Evolutionary conservation across 2,113 vertebrate genomes (phyloP), one percentile per base, ranked within the genome.

Genomic region (Apodemus speciosus): DNA sequence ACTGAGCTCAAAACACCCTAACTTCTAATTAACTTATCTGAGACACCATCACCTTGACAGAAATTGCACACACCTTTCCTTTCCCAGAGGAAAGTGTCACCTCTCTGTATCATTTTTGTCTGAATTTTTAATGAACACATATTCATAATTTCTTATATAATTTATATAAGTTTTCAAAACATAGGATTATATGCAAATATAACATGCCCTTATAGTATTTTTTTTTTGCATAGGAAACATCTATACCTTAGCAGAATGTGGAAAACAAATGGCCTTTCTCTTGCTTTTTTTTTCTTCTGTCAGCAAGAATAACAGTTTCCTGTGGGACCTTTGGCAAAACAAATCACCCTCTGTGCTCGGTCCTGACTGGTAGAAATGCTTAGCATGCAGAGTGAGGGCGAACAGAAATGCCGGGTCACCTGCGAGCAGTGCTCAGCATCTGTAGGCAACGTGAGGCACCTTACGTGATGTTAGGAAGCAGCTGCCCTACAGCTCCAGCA

Each of bases 241-340:
- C 89, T 92, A 79, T 51, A 88, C 60, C 60, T 90, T 85, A 93
- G 51, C 76, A 94, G 86, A 90, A 88, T 40, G 27, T 46, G 84
- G 30, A 46, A 94, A 93, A 88, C 89, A 92, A 91, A 93, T 93
- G 30, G 16, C 35, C 38, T 88, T 92, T 89, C 25, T 90, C 69
- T 89, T 93, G 51, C 49, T 49, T 95, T 95, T 93, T 95, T 93
- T 95, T 94, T 94, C 32, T 84, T 68, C 51, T 46, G 60, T 88
- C 83, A 94, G 86, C 72, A 90, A 80, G 43, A 87, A 46, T 79
- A 87, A 51, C 30, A 92, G 72, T 87, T 96, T 96, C 20, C 38
- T 71, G 13, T 60, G 49, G 43, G 66, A 90, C 58, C 27, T 72
- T 89, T 83, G 90, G 46, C 23, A 76, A 95, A 93, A 90, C 23